These are phyloP conservation scores for Calameuta pallipes DNA, from an alignment of 2,888 invertebrate genomes.

Conservation along the genomic window DNA sequence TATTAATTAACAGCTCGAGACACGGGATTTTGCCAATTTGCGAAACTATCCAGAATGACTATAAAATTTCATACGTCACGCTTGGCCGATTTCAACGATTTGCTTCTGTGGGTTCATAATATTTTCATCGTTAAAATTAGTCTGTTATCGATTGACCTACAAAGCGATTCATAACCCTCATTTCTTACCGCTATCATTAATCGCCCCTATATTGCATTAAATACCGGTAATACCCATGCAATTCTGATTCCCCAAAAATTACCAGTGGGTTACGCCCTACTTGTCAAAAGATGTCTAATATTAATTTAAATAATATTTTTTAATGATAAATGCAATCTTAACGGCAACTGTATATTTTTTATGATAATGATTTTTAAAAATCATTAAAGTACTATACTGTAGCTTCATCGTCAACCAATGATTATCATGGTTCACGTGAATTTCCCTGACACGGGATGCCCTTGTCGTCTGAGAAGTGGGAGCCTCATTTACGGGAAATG, in stretches of 20 bases:
- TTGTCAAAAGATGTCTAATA: background rate
- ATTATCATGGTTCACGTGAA: slow-evolving; percentile 13
- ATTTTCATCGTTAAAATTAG: background rate
- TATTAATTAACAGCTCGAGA: background rate
- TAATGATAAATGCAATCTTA: too few relatives aligned
- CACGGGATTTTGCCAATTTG: background rate
- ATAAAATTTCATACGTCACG: background rate
- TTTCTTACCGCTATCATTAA: slow-evolving; percentile 1
- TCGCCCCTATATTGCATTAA: background rate
- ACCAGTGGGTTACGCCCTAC: background rate
- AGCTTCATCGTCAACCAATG: background rate
- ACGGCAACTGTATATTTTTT: too few relatives aligned
- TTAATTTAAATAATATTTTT: background rate
- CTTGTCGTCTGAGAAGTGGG: slow-evolving; percentile 45
- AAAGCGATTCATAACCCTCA: slow-evolving; percentile 20
- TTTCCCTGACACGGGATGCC: slow-evolving; percentile 41
- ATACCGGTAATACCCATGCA: background rate
- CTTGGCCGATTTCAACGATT: background rate
- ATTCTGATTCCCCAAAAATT: background rate
- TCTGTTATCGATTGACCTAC: slow-evolving; percentile 12
- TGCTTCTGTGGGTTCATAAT: background rate
- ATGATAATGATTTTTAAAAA: background rate
- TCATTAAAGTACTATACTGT: background rate
- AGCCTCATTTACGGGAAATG: slow-evolving; percentile 54
- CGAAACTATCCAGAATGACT: background rate